These are phyloP conservation scores for Gulo gulo DNA, from an alignment of 2,113 vertebrate species.

Conservation along the genomic window DNA sequence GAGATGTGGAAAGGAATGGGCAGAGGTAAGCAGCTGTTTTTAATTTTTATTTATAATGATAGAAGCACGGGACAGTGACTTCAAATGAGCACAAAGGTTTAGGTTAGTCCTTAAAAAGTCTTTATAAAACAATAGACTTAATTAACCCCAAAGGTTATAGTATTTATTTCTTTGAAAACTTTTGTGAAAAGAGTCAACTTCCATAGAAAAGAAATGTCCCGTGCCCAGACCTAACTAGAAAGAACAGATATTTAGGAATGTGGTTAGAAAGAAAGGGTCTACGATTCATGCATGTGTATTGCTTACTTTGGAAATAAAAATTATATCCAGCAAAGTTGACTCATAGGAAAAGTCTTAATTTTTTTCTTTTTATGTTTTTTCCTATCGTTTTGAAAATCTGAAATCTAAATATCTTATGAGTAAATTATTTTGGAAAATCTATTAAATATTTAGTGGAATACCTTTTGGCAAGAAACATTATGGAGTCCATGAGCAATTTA, in stretches of 20 bases:
- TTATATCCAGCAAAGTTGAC: neutral
- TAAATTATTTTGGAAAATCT: constrained; percentile 43
- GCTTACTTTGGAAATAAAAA: constrained; percentile 40
- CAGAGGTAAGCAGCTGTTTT: constrained; percentile 50
- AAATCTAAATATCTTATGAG: constrained; percentile 39
- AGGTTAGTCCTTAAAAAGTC: constrained; percentile 42
- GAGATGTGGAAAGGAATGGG: neutral
- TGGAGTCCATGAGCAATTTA: neutral
- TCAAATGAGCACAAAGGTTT: constrained; percentile 15
- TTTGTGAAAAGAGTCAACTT: neutral
- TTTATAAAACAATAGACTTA: constrained; percentile 16
- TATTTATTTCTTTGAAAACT: constrained; percentile 37
- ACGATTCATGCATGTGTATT: neutral
- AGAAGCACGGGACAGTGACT: constrained; percentile 21
- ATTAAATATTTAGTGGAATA: constrained; percentile 10
- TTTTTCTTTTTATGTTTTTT: neutral
- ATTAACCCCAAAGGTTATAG: neutral
- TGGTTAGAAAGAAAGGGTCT: neutral
- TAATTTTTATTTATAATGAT: constrained; percentile 48
- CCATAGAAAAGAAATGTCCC: neutral
- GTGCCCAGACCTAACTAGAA: neutral
- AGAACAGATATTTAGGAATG: neutral
- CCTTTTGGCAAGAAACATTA: constrained; percentile 31
- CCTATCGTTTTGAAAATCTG: constrained; percentile 30
- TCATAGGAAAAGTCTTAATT: neutral